Evolutionary conservation across 1,140 invertebrate species (phyloP).

Genomic region (Drosophila serrata): DNA sequence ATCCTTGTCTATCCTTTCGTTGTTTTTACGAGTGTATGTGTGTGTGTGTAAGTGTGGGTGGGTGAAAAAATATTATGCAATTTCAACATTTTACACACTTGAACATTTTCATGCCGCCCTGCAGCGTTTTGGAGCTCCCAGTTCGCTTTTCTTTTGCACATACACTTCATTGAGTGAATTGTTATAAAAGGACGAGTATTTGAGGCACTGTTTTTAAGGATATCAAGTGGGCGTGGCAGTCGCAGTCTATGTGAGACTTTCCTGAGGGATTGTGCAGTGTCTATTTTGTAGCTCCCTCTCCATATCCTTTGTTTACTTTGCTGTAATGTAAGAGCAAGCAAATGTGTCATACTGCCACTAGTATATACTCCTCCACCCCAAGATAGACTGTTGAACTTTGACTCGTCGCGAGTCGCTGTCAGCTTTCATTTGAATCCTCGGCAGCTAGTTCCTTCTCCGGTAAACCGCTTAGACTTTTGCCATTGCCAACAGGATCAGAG

Average conservation of each 20-base stretch:
- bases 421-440: constrained; percentile 49
- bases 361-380: background rate
- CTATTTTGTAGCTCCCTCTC: background rate
- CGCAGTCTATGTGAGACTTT: constrained; percentile 42
- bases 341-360: constrained; percentile 37
- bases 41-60: constrained; percentile 28
- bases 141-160: constrained; percentile 25
- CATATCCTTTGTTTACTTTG: constrained; percentile 54
- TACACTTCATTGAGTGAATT: constrained; percentile 51
- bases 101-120: constrained; percentile 59
- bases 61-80: constrained; percentile 76
- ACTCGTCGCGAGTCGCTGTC: constrained; percentile 45
- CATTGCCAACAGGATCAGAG: constrained; percentile 67
- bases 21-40: constrained; percentile 29
- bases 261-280: constrained; percentile 63
- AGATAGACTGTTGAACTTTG: constrained; percentile 74
- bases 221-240: constrained; percentile 68
- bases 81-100: constrained; percentile 74
- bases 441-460: constrained; percentile 31
- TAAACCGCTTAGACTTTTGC: constrained; percentile 76
- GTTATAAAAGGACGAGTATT: constrained; percentile 69
- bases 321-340: constrained; percentile 62
- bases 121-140: constrained; percentile 55
- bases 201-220: constrained; percentile 62
- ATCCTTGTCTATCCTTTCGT: constrained; percentile 47